Evolutionary conservation across 2,888 invertebrate species (phyloP), one percentile per base, ranked within the genome.

Genomic region (Oscheius sp.): DNA sequence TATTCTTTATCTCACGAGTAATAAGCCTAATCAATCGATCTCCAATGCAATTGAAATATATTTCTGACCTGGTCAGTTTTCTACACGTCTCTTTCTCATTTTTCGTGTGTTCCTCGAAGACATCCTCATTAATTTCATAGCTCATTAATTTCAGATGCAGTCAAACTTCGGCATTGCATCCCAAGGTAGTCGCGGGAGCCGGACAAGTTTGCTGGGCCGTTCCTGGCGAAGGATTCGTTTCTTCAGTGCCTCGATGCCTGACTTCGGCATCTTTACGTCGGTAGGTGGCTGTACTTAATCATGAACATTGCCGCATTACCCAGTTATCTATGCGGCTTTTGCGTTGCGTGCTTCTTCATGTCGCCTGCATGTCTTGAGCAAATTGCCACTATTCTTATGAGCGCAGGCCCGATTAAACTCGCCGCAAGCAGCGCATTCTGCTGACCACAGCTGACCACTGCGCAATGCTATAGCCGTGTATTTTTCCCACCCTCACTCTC

Each of bases 321-420:
- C 43, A 18, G 61, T 61, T 61, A 27, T 52, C 29, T 66, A 66
- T 66, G n/a, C 35, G 18, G 52, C 29, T 29, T 66, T 61, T 61
- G 21, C 35, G 52, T 66, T 66, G 66, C 66, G 66, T 66, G 66
- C 52, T 66, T 49, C 52, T n/a, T 49, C 29, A 49, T 66, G 29
- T 25, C 56, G 69, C n/a, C n/a, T 53, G 69, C 69, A 69, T 69
- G 69, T 69, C 58, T 55, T 45, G 58, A 55, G 59, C 61, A 70
- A 70, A 70, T 70, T 70, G 70, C 70, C 59, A 69, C 70, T 59
- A 70, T 70, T 70, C 70, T 70, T 70, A 70, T 70, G 70, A 58
- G 53, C 35, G 52, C 46, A 29, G 70, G 23, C 59, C 52, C 70
- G 46, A 70, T 70, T 70, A 70, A 70, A 70, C 70, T 70, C 13